Evolutionary conservation across 2,888 invertebrate genomes (phyloP), one percentile per base, ranked within the genome.

Genomic region (Macropis europaea): DNA sequence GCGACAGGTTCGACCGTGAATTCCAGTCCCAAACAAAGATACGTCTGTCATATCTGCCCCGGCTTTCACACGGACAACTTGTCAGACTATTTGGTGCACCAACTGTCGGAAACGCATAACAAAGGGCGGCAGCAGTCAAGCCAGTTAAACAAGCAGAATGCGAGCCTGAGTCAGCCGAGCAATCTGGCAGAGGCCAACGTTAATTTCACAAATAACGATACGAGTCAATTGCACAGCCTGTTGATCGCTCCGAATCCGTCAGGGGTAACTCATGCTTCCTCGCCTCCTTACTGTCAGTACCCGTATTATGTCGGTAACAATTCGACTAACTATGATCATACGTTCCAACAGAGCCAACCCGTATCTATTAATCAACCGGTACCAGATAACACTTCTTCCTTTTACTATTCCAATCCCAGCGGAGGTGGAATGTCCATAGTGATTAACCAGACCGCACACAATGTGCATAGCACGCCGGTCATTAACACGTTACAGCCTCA

Each of bases 401-500:
- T 56, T 24, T 64, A 42, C 34, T 64, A 48, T 24, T 34, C 34
- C 2, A 56, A 36, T 19, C 0, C 42, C 7, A 1, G 5, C 6
- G 0, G 0, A 0, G 50, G 66, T 15, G 52, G 57, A 6, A 52
- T 69, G 57, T 50, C 57, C 1, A 52, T 69, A 26, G 52, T 66
- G 2, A 64, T 66, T 3, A 69, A 69, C 22, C 66, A 57, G 7
- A 26, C 43, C 0, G 1, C 56, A 7, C 30, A 43, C 3, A 2
- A 11, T 7, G 6, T 40, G 2, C 30, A 50, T 0, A 52, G 15
- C 7, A 3, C 52, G 4, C n/a, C 66, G 0, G 3, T 52, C 2
- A 26, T 64, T 19, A 42, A 30, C 1, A n/a, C 64, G 11, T 1
- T 50, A 2, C 54, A 54, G 7, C 64, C 48, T 24, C 42, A 48